Conservation (phyloP, 2,113 vertebrate genomes). For the Cheirogaleus medius region DNA sequence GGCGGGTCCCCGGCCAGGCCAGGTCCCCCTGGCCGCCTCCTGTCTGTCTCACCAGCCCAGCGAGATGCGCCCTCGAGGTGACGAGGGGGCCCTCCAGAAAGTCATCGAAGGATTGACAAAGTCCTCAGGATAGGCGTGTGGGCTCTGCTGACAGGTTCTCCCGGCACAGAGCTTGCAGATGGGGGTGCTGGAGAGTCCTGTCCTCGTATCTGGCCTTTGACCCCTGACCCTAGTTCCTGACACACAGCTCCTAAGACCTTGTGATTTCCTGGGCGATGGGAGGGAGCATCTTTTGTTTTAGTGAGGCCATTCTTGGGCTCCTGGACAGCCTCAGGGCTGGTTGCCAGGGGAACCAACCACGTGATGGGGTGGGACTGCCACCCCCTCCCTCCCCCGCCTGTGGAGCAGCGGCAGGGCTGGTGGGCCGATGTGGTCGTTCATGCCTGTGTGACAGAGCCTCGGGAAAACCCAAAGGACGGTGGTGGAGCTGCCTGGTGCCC, state of each 20-base stretch:
- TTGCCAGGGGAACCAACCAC: not conserved
- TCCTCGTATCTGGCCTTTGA: not conserved
- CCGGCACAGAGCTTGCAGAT: not conserved
- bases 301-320: not conserved
- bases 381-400: not conserved
- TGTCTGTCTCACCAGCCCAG: accelerated
- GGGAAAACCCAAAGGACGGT: not conserved
- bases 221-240: not conserved
- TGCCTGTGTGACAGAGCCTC: not conserved
- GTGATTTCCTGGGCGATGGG: not conserved
- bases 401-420: not conserved
- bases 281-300: not conserved
- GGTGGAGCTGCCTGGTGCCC: too few relatives aligned
- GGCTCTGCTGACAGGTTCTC: not conserved
- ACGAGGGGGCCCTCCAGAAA: not conserved
- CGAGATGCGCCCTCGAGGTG: accelerated
- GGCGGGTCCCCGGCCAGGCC: accelerated
- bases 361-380: not conserved
- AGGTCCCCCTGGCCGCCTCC: not conserved
- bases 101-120: accelerated
- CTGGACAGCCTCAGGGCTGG: not conserved
- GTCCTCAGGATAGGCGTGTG: not conserved
- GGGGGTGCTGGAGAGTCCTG: not conserved
- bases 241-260: not conserved
- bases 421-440: too few relatives aligned